These are phyloP conservation scores for Cottus gobio DNA, from an alignment of 2,113 vertebrate species.

Conservation along the genomic window DNA sequence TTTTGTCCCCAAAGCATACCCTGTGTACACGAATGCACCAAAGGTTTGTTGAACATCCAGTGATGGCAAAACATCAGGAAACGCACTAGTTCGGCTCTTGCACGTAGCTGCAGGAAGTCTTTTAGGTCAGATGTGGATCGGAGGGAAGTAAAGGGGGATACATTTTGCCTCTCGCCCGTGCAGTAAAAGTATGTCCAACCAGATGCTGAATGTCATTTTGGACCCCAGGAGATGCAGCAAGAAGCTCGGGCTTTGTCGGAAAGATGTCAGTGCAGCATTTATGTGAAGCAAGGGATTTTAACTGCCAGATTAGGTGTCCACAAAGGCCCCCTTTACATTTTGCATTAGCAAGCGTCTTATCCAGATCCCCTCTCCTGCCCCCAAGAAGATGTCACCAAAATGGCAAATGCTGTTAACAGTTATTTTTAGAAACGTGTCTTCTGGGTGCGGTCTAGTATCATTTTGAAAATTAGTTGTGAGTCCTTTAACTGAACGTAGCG, in stretches of 20 bases:
- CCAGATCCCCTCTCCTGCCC: constrained; percentile 1
- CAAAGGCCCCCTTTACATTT: constrained; percentile 50
- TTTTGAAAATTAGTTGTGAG: background rate
- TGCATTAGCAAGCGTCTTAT: constrained; percentile 27
- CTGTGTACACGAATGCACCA: background rate
- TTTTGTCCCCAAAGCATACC: background rate
- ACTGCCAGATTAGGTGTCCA: constrained; percentile 48
- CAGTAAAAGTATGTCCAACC: constrained; percentile 36
- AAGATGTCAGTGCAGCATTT: constrained; percentile 57
- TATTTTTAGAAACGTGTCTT: background rate
- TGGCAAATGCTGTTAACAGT: constrained; percentile 2
- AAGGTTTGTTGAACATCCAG: background rate
- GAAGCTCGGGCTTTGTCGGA: constrained; percentile 45
- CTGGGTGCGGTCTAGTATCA: background rate
- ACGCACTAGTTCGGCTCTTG: constrained; percentile 1
- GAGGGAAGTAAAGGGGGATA: constrained; percentile 1
- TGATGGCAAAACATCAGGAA: background rate
- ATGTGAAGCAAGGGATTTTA: constrained; percentile 52
- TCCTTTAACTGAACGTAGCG: background rate
- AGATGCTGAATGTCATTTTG: constrained; percentile 58
- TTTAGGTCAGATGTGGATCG: constrained; percentile 24
- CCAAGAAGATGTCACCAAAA: constrained; percentile 24
- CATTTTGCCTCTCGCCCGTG: constrained; percentile 3
- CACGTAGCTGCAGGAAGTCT: constrained; percentile 5
- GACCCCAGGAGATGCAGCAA: constrained; percentile 36